Base-by-base conservation (phyloP, 2,888 invertebrate genomes). In the Leucozona laternaria region DNA sequence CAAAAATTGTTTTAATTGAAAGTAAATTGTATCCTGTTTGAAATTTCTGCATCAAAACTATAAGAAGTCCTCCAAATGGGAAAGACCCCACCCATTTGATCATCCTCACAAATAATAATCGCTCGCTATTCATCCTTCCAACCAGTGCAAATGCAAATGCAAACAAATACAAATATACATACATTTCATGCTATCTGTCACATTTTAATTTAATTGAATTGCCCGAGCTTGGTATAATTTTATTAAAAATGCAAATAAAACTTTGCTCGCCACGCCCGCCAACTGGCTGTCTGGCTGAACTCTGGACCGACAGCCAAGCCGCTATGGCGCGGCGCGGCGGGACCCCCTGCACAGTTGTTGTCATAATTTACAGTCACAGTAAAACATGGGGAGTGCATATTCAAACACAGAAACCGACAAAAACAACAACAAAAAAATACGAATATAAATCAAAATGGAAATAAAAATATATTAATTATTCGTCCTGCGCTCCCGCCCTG, bases 191-290 rank as follows among this genome's bases (percentile, higher is more conserved):
- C 48, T 20, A 25, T 25, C 45, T 57, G 45, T 48, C 57, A 57
- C 37, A 31, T 45, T 73, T 48, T 58, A 73, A 73, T 72, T 72
- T 73, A 79, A 73, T 79, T 72, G 55, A 79, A 73, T 66, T 22
- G 45, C 64, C 22, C 45, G 57, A 45, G 55, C 72, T 55, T 73
- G 10, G 62, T 64, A 72, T 57, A 57, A 72, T 68, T 68, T 68
- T 50, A 57, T 66, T 66, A 50, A 28, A 55, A 64, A 64, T 34
- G 62, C 55, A 55, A 79, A 79, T 64, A 72, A 70, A 40, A 37
- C 40, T 17, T 34, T 34, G 20, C 15, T n/a, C 40, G 40, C 22
- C 10, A 8, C 0, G 31, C 5, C 7, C 5, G 22, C 34, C 2
- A 43, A 13, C 22, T 62, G 15, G 10, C 15, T 40, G 25, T 7